Percentiles rank a stretch among this genome's conserved stretches.
Evolutionary conservation across 2,797 vertebrate genomes (phyloP).

Genomic region (Crenichthys baileyi): DNA sequence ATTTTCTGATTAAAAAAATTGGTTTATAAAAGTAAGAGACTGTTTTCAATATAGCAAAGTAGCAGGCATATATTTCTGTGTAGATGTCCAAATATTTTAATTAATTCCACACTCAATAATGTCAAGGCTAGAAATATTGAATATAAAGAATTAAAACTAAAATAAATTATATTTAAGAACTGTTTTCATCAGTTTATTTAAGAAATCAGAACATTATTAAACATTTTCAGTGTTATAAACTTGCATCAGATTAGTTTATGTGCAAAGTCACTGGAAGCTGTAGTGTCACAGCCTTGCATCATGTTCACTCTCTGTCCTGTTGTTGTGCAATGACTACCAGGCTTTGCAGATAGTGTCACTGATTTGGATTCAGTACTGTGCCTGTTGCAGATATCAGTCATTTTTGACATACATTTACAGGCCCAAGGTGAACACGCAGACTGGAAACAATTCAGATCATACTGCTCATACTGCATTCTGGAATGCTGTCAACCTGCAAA

Average conservation of each 20-base stretch:
- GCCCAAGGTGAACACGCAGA: constrained; percentile 16
- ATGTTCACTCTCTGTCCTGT: constrained; percentile 18
- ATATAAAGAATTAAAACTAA: background rate
- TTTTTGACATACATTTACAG: constrained; percentile 31
- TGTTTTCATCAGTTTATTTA: background rate
- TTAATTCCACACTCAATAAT: background rate
- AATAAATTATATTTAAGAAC: background rate
- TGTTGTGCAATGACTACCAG: constrained; percentile 36
- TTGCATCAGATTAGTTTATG: constrained; percentile 43
- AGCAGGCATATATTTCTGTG: background rate
- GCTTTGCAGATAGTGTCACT: constrained; percentile 21
- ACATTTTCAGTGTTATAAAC: constrained; percentile 7
- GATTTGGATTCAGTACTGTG: constrained; percentile 6
- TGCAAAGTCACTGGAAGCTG: background rate
- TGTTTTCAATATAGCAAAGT: background rate
- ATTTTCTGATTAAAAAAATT: background rate
- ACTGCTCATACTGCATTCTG: constrained; percentile 17
- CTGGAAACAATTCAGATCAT: constrained; percentile 57
- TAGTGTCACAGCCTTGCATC: constrained; percentile 46
- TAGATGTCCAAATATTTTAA: background rate
- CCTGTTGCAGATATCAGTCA: constrained; percentile 24
- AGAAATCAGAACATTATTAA: background rate
- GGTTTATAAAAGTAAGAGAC: background rate
- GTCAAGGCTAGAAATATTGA: background rate
- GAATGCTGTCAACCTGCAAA: constrained; percentile 44